phyloP scores from a whole-genome alignment of 2,888 invertebrate genomes.

The Galerucella pusilla region DNA sequence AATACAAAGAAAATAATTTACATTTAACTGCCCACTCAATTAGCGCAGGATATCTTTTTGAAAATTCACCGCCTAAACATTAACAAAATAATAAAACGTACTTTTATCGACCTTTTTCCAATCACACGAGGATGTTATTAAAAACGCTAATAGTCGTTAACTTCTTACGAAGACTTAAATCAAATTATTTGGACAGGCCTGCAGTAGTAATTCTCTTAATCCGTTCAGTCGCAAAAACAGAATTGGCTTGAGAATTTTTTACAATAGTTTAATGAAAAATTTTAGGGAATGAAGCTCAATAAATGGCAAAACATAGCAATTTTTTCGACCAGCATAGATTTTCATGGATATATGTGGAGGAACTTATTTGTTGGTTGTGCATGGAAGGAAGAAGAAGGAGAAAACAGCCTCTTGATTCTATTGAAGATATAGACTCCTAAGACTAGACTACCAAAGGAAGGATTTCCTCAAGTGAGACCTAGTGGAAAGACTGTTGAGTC shows the following conservation, averaged over 20 bases:
- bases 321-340: no score
- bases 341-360: no score
- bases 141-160: conserved; percentile 8
- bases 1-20: neutral
- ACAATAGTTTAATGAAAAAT: no score
- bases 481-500: no score
- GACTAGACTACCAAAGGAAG: no score
- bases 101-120: neutral
- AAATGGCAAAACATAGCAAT: no score
- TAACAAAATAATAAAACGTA: conserved; percentile 8
- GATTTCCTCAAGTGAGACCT: no score
- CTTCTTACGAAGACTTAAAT: conserved; percentile 1
- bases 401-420: no score
- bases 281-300: no score
- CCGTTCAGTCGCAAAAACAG: neutral
- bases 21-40: conserved; percentile 8
- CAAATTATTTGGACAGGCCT: conserved; percentile 7
- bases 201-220: conserved; percentile 2
- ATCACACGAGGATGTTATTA: neutral
- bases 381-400: no score
- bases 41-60: neutral
- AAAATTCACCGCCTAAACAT: neutral
- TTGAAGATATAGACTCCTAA: no score
- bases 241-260: neutral
- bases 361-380: no score